Conservation (phyloP, 2,888 invertebrate genomes). For the Atherix ibis region DNA sequence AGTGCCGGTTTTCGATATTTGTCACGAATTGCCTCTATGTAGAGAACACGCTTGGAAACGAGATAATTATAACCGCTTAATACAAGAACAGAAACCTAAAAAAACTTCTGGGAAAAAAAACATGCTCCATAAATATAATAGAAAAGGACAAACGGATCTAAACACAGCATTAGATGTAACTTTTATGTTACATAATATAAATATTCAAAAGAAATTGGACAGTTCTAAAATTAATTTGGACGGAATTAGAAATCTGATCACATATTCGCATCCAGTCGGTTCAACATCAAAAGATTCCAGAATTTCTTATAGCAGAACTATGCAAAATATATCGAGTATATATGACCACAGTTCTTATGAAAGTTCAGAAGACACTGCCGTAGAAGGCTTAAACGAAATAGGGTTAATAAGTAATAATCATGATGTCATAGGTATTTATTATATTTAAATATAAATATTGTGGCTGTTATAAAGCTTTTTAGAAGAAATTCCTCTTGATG, state of each 20-base stretch:
- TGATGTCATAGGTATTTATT: slow-evolving; percentile 29
- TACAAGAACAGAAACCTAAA: slow-evolving; percentile 61
- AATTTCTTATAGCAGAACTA: slow-evolving; percentile 16
- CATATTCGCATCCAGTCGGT: slow-evolving; percentile 10
- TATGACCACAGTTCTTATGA: slow-evolving; percentile 49
- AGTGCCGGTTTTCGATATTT: slow-evolving; percentile 60
- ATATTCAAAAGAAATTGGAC: background rate
- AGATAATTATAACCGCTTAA: slow-evolving; percentile 65
- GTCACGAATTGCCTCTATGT: slow-evolving; percentile 70
- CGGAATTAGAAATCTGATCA: slow-evolving; percentile 11
- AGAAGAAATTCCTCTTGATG: slow-evolving; percentile 39
- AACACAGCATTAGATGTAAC: background rate
- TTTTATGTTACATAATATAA: background rate
- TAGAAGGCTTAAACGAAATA: slow-evolving; percentile 42
- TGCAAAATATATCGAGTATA: slow-evolving; percentile 29
- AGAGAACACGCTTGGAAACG: slow-evolving; percentile 70
- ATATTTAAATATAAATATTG: no score
- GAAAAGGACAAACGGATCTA: slow-evolving; percentile 28
- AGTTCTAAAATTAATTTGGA: slow-evolving; percentile 6
- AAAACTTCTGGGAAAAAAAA: slow-evolving; percentile 47
- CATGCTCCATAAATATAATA: slow-evolving; percentile 39
- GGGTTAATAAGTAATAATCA: slow-evolving; percentile 39
- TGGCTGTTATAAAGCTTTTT: no score
- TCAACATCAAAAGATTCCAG: slow-evolving; percentile 4
- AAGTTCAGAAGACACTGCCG: slow-evolving; percentile 44